A percentile compares a stretch with the other conserved stretches of the same genome.
Evolutionary conservation across 2,797 vertebrate species (phyloP).

Genomic region (Melanotaenia maccullochi): DNA sequence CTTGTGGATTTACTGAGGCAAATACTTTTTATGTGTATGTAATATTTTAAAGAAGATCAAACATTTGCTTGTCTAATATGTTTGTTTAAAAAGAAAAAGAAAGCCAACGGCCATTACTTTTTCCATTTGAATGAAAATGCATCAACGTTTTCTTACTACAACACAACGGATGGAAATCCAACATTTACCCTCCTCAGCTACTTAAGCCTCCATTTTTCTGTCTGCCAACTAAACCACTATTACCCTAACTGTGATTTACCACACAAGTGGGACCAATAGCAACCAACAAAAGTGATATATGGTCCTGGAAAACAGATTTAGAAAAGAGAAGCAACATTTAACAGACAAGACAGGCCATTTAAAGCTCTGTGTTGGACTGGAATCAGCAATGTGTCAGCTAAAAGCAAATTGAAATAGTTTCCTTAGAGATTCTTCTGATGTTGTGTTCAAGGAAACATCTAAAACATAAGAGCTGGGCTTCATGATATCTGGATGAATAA

Average conservation of each 20-base stretch:
- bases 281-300: conserved; percentile 57
- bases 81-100: background rate
- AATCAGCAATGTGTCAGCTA: conserved; percentile 34
- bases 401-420: conserved; percentile 21
- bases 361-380: conserved; percentile 39
- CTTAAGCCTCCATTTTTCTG: conserved; percentile 57
- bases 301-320: conserved; percentile 50
- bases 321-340: conserved; percentile 48
- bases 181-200: conserved; percentile 55
- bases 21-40: background rate
- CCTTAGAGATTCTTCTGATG: conserved; percentile 45
- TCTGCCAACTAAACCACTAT: conserved; percentile 44
- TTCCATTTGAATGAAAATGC: conserved; percentile 23
- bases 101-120: conserved; percentile 16
- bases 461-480: conserved; percentile 7
- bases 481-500: conserved; percentile 31
- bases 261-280: conserved; percentile 59
- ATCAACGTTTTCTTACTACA: conserved; percentile 21
- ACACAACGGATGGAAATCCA: conserved; percentile 46
- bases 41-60: background rate
- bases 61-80: background rate
- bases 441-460: conserved; percentile 38
- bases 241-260: conserved; percentile 62
- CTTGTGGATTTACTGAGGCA: background rate
- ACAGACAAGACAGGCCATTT: conserved; percentile 35